Evolutionary conservation across 2,888 invertebrate genomes (phyloP).

Genomic region (Calameuta pallipes): DNA sequence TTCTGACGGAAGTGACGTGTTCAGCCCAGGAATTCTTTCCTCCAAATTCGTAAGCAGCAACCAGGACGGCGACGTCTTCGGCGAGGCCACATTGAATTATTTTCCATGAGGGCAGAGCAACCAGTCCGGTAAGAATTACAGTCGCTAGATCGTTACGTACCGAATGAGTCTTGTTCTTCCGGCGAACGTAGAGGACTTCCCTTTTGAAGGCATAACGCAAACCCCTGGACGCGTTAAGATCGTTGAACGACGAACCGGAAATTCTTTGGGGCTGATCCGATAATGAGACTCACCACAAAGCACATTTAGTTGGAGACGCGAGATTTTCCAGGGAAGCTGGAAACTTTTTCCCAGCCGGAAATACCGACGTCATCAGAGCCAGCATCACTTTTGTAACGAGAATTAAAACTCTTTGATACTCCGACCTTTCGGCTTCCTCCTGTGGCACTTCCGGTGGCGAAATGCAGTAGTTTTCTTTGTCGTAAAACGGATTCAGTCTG

Average conservation of each 20-base stretch:
- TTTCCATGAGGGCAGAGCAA: slow-evolving; percentile 44
- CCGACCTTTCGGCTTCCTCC: slow-evolving; percentile 5
- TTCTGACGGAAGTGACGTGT: slow-evolving; percentile 37
- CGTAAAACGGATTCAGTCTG: slow-evolving; percentile 57
- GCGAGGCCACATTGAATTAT: slow-evolving; percentile 46
- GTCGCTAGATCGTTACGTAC: slow-evolving; percentile 53
- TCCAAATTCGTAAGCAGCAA: slow-evolving; percentile 45
- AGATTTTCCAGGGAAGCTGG: slow-evolving; percentile 20
- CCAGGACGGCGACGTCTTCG: slow-evolving; percentile 50
- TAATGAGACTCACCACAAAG: slow-evolving; percentile 44
- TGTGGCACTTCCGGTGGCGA: slow-evolving; percentile 31
- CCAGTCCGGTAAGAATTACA: slow-evolving; percentile 46
- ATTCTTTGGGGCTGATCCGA: slow-evolving; percentile 14
- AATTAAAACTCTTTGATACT: slow-evolving; percentile 33
- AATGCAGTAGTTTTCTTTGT: slow-evolving; percentile 32
- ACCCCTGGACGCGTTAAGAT: slow-evolving; percentile 36
- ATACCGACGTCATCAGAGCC: slow-evolving; percentile 41
- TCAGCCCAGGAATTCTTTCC: slow-evolving; percentile 48
- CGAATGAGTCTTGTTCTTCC: slow-evolving; percentile 39
- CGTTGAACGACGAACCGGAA: background rate
- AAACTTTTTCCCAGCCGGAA: slow-evolving; percentile 20
- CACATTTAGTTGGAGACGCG: slow-evolving; percentile 25
- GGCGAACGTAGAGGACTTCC: slow-evolving; percentile 33
- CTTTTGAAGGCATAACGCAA: slow-evolving; percentile 45
- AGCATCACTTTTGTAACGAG: slow-evolving; percentile 44